A percentile compares a stretch with the other conserved stretches of the same genome.
Conservation (phyloP, 2,113 vertebrate genomes). For the Pseudois nayaur region DNA sequence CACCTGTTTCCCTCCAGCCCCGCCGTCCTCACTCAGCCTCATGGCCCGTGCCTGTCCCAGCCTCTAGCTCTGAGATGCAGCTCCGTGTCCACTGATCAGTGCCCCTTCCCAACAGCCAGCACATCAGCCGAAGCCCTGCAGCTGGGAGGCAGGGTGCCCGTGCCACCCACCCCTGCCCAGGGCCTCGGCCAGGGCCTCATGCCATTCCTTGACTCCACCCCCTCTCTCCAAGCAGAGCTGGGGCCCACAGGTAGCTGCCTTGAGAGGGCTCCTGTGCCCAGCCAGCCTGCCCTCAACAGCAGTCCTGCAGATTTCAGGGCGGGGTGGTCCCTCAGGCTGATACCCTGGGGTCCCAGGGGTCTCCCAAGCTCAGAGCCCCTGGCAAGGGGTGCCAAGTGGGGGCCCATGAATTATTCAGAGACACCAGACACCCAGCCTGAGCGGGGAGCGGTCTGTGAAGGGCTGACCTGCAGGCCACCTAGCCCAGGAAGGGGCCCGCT, state of each 20-base stretch:
- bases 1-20: too few relatives aligned
- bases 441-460: background rate
- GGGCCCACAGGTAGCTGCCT: background rate
- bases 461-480: background rate
- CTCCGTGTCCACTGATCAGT: accelerated
- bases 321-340: too few relatives aligned
- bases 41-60: background rate
- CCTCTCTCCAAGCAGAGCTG: background rate
- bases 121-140: background rate
- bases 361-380: background rate
- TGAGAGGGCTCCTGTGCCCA: background rate
- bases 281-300: background rate
- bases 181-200: background rate
- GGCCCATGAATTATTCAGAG: background rate
- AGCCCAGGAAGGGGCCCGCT: background rate
- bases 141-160: background rate
- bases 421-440: background rate
- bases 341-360: background rate
- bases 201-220: background rate
- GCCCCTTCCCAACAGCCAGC: background rate
- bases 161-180: background rate
- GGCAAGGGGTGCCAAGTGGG: background rate
- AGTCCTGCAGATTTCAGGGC: background rate
- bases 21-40: background rate
- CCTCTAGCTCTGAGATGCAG: background rate